phyloP scores from a whole-genome alignment of 2,888 invertebrate genomes.

The Oscheius sp. region DNA sequence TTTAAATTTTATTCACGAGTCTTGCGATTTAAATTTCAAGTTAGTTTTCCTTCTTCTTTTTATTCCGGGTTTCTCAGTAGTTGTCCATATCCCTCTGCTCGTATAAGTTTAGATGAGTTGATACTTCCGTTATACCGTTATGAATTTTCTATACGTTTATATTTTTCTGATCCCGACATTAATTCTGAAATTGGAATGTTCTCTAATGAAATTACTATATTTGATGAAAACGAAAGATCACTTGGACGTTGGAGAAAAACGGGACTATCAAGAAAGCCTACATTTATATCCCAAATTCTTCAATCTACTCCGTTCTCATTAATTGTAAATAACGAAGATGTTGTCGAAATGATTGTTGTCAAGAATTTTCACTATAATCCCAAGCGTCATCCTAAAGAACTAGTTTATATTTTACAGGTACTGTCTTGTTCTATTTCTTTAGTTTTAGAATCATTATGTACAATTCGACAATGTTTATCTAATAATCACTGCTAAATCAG shows the following conservation, averaged over 20 bases:
- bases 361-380: background rate
- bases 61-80: background rate
- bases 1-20: background rate
- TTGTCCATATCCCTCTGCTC: conserved; percentile 1
- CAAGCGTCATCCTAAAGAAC: background rate
- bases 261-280: background rate
- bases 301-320: background rate
- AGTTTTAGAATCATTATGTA: background rate
- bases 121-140: background rate
- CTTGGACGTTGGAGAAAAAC: conserved; percentile 9
- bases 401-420: conserved; percentile 1
- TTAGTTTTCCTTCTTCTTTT: background rate
- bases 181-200: background rate
- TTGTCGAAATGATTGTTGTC: background rate
- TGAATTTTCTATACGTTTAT: background rate
- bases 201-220: conserved; percentile 10
- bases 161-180: background rate
- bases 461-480: conserved; percentile 13
- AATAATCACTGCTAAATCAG: background rate
- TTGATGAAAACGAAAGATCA: background rate
- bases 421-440: background rate
- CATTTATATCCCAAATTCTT: conserved; percentile 32
- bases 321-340: background rate
- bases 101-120: background rate
- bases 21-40: conserved; percentile 4